Conservation (phyloP, 2,113 vertebrate genomes). For the Naja naja region DNA sequence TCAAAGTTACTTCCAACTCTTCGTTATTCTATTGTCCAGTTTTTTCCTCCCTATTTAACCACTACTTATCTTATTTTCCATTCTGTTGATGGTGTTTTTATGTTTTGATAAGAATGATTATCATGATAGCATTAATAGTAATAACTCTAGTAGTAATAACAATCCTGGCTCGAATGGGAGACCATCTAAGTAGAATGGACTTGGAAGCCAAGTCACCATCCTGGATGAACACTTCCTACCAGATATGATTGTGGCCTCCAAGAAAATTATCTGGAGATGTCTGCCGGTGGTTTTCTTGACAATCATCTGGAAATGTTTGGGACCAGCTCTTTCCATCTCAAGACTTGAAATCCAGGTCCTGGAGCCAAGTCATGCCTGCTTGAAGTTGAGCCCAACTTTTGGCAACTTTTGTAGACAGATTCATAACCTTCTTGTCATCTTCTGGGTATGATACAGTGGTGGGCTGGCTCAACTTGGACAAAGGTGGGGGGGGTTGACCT, state of each 20-base stretch:
- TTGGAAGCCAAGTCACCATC: background rate
- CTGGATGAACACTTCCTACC: background rate
- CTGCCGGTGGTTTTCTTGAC: background rate
- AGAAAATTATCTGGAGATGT: background rate
- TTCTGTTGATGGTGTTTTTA: background rate
- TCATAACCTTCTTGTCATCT: background rate
- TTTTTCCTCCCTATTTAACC: background rate
- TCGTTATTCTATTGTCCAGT: background rate
- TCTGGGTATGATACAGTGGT: background rate
- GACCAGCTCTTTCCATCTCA: background rate
- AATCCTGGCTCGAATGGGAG: background rate
- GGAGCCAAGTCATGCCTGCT: background rate
- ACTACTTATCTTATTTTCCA: background rate
- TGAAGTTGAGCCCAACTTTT: background rate
- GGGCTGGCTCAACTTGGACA: background rate
- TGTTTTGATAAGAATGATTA: background rate
- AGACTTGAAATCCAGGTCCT: background rate
- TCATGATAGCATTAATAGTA: background rate
- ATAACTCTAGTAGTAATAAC: background rate
- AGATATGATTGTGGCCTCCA: too few relatives aligned
- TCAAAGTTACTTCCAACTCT: too few relatives aligned
- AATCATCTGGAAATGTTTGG: background rate
- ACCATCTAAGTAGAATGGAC: background rate
- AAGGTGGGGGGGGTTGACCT: rapidly evolving
- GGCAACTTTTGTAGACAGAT: background rate